phyloP scores from a whole-genome alignment of 2,888 invertebrate species.

The Hanleya hanleyi region DNA sequence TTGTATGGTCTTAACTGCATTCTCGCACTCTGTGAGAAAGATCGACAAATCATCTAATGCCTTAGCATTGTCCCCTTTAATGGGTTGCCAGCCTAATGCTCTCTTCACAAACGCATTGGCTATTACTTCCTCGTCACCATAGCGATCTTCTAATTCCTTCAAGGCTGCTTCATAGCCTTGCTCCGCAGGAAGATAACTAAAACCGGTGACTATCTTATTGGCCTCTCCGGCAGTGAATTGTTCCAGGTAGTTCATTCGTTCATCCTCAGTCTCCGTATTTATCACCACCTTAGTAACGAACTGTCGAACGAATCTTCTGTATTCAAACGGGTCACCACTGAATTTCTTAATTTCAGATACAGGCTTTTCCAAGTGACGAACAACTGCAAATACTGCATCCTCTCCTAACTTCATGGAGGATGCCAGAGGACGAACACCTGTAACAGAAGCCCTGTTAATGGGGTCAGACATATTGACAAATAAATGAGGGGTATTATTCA shows the following conservation, averaged over 20 bases:
- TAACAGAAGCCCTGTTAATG: too few relatives aligned
- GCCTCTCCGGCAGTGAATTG: conserved; percentile 26
- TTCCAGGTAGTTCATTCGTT: conserved; percentile 25
- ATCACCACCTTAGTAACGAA: conserved; percentile 12
- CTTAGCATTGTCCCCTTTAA: conserved; percentile 17
- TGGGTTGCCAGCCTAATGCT: conserved; percentile 18
- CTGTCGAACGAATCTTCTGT: conserved; percentile 10
- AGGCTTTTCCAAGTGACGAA: not conserved
- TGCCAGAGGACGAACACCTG: too few relatives aligned
- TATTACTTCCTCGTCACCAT: conserved; percentile 15
- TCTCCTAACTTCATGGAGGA: too few relatives aligned
- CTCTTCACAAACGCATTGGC: conserved; percentile 21
- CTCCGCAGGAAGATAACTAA: conserved; percentile 13
- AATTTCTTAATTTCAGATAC: conserved; percentile 2
- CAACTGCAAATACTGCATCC: not conserved
- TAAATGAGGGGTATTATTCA: too few relatives aligned
- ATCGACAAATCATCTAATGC: conserved; percentile 19
- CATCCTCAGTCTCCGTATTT: conserved; percentile 12
- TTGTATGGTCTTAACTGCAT: conserved; percentile 14
- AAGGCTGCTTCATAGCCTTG: conserved; percentile 16
- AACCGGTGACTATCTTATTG: conserved; percentile 19
- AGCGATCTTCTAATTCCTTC: conserved; percentile 18
- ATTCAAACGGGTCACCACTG: not conserved
- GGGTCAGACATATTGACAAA: too few relatives aligned
- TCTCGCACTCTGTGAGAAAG: conserved; percentile 21